Conservation (phyloP, 2,797 vertebrate genomes). For the Pangasius mekongensis region DNA sequence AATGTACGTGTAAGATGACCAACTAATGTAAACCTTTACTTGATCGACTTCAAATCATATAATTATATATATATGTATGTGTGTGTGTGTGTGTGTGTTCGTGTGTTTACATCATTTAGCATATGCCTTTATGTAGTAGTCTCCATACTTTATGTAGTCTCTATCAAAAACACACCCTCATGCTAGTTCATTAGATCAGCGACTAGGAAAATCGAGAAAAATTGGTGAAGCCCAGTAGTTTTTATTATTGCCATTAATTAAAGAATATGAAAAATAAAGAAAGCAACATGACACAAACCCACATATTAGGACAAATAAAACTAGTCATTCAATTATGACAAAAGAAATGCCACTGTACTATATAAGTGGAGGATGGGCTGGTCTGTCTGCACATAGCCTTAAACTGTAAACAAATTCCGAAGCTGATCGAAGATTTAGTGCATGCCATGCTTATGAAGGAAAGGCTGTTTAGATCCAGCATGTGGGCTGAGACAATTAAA, state of each 20-base stretch:
- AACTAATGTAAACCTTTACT: no score
- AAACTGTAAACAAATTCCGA: background rate
- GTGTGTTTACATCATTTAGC: no score
- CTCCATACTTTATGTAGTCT: background rate
- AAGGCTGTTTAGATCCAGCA: background rate
- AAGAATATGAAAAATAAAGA: background rate
- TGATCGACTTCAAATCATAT: no score
- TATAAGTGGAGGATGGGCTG: background rate
- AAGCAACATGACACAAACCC: background rate
- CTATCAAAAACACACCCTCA: background rate
- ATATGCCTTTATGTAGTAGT: background rate
- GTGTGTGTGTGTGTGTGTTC: no score
- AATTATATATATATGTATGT: no score
- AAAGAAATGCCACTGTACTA: background rate
- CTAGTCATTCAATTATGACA: background rate
- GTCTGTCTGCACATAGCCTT: background rate
- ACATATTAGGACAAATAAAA: background rate
- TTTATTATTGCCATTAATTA: no score
- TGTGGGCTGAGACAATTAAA: background rate
- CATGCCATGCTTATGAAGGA: background rate
- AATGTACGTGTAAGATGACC: no score
- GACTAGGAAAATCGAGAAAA: background rate
- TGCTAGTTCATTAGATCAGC: background rate
- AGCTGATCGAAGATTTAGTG: background rate
- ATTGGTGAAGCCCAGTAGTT: background rate